Base-by-base conservation (phyloP, 2,113 vertebrate genomes). In the Chionomys nivalis region DNA sequence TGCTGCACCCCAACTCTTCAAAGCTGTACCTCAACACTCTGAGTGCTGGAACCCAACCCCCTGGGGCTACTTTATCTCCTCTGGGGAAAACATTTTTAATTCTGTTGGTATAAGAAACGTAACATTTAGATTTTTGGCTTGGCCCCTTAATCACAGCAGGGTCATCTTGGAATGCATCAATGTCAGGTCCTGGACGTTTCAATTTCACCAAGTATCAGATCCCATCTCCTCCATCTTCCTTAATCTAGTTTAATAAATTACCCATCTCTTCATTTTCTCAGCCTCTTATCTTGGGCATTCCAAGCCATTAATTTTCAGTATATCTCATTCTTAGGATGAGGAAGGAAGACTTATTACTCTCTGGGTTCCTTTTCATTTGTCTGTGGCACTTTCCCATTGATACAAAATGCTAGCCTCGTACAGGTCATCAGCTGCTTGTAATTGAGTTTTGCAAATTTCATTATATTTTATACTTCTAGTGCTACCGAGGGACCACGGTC, bases 231-330 rank as follows among this genome's bases (percentile, higher is more conserved):
- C 92, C 36, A 81, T 96, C 96, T 92, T 95, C 95, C 93, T 95
- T 92, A 95, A 8, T 87, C 87, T 94, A 23, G 33, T 82, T 95
- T 96, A 97, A 95, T 94, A 68, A 97, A 89, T 95, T 88, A 72
- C 91, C 85, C 81, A 31, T 86, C 93, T 93, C 79, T 95, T 93
- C 94, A 61, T 91, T 97, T 47, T 47, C 96, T 91, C 70, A 65
- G 63, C n/a, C 87, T 94, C 91, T 96, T 96, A 93, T 93, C 94
- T 94, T 65, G 52, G 89, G n/a, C n/a, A 87, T 79, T 87, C 68
- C 42, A 58, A 66, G 63, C n/a, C 89, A 96, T 97, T 94, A 93
- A 73, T 97, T 96, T 97, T 95, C 68, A 87, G 72, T 76, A 97
- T 97, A 94, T 95, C 96, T 94, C 91, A 91, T 96, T 36, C 83